These are phyloP conservation scores for Syngnathus floridae DNA, from an alignment of 2,113 vertebrate genomes.

Conservation along the genomic window DNA sequence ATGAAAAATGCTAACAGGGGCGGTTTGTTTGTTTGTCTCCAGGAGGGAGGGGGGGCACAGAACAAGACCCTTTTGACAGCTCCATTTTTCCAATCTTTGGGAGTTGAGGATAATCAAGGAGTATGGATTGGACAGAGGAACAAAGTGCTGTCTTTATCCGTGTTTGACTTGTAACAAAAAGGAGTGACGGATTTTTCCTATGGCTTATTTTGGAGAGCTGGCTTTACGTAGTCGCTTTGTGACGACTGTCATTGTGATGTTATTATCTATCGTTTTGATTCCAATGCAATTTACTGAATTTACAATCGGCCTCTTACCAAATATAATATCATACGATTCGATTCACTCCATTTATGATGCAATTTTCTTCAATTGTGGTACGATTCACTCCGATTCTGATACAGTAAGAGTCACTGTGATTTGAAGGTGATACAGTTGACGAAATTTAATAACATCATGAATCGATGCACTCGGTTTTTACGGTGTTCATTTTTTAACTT, in stretches of 20 bases:
- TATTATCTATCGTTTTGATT: neutral
- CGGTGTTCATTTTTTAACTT: no score
- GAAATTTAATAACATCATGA: no score
- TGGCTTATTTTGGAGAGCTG: constrained; percentile 47
- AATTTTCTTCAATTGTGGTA: no score
- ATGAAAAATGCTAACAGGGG: constrained; percentile 69
- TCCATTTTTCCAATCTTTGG: constrained; percentile 61
- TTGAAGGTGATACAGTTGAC: no score
- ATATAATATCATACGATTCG: no score
- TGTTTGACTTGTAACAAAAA: constrained; percentile 57
- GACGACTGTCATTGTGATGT: neutral
- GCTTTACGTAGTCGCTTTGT: constrained; percentile 1
- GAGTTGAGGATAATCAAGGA: constrained; percentile 65
- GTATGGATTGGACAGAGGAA: constrained; percentile 59
- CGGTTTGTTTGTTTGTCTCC: constrained; percentile 66
- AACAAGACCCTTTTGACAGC: constrained; percentile 68
- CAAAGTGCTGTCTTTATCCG: constrained; percentile 65
- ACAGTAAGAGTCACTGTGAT: no score
- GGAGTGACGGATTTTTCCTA: constrained; percentile 51
- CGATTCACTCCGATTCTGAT: no score
- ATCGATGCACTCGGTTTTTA: no score
- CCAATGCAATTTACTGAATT: no score
- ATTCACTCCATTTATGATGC: no score
- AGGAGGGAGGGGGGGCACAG: constrained; percentile 57
- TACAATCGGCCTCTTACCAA: no score